Percentiles rank a stretch among this genome's conserved stretches.
phyloP scores from a whole-genome alignment of 2,797 vertebrate genomes.

The Alca torda region DNA sequence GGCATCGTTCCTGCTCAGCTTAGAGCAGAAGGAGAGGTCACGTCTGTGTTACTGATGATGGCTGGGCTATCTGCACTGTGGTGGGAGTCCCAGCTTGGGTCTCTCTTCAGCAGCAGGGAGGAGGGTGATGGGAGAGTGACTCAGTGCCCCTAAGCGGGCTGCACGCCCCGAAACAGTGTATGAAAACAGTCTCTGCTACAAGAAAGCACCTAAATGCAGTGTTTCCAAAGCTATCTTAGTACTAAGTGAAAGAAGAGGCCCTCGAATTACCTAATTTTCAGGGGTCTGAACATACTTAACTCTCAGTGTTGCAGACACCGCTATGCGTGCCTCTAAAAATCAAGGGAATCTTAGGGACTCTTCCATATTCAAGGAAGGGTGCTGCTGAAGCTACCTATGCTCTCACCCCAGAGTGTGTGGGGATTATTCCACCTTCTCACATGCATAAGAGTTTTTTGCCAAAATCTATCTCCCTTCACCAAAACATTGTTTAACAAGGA shows the following conservation, averaged over 20 bases:
- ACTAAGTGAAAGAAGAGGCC: not conserved
- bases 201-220: not conserved
- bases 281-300: not conserved
- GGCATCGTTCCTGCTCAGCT: not conserved
- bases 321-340: not conserved
- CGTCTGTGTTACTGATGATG: not conserved
- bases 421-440: not conserved
- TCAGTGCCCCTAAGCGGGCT: not conserved
- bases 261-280: not conserved
- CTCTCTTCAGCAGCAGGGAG: not conserved
- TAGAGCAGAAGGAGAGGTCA: not conserved
- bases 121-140: not conserved
- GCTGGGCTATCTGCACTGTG: not conserved
- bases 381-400: not conserved
- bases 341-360: not conserved
- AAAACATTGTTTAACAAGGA: not conserved
- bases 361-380: not conserved
- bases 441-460: not conserved
- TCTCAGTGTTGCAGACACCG: not conserved
- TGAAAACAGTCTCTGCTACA: not conserved
- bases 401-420: not conserved
- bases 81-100: not conserved
- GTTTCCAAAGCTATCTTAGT: not conserved
- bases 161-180: accelerated
- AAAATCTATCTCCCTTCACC: not conserved